Evolutionary conservation across 2,888 invertebrate genomes (phyloP), one percentile per base, ranked within the genome.

Genomic region (Synanthedon andrenaeformis): DNA sequence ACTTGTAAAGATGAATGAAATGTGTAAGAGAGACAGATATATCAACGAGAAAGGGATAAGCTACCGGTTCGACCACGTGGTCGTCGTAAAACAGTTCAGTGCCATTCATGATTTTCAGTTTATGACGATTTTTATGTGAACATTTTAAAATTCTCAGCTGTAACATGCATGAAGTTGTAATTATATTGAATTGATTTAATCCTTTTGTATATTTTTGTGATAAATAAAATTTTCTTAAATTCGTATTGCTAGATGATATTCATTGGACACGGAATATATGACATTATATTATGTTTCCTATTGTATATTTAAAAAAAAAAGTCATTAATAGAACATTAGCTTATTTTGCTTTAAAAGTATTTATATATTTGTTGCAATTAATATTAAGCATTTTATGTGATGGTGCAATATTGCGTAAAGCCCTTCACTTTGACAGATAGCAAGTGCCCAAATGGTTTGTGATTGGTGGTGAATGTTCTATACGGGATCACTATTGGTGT

Each of bases 381-480:
- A 45, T 45, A 13, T 45, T n/a, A 45, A 45, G 13, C 0, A 14
- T 13, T 42, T 45, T 14, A 45, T 45, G n/a, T 12, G 14, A 69
- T 84, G 76, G 64, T 74, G 68, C 81, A 66, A 62, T 82, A 66
- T 68, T 68, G 85, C 66, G 70, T 79, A 80, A 82, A 69, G 57
- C 79, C 76, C 71, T 86, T 85, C 86, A 79, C 60, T 85, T 85
- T 86, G 86, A 86, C 84, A 85, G 84, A 83, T 82, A 82, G 82
- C 35, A 86, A 85, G 85, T 85, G 82, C 82, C 76, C 76, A 82
- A 86, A 86, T 87, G 86, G 85, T 85, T 86, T 87, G 86, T 85
- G 87, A 87, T 87, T 87, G 87, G 87, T 74, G 86, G 83, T 85
- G 86, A 86, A 87, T 84, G 87, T 84, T 85, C 83, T 83, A 82